Evolutionary conservation across 2,113 vertebrate species (phyloP).

Genomic region (Ahaetulla prasina): DNA sequence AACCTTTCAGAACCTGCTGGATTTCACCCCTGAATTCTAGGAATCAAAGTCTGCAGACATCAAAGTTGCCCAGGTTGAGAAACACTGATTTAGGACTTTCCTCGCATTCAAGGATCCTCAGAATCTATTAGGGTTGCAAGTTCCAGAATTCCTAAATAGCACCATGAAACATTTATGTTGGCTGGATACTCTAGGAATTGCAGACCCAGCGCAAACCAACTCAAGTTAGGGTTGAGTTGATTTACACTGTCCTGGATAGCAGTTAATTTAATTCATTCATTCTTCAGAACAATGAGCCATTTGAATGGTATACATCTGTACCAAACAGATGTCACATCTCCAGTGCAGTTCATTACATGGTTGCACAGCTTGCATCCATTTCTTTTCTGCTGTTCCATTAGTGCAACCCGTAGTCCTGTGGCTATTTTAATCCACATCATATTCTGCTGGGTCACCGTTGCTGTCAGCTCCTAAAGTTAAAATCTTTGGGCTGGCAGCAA

Average conservation of each 20-base stretch:
- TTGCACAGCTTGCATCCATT: constrained; percentile 21
- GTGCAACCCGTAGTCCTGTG: constrained; percentile 14
- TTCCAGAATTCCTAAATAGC: background rate
- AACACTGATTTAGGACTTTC: background rate
- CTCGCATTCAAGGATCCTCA: background rate
- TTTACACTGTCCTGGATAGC: background rate
- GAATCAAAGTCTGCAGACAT: background rate
- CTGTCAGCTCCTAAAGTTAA: constrained; percentile 45
- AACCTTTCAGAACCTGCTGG: too few relatives aligned
- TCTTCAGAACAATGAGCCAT: background rate
- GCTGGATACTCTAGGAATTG: background rate
- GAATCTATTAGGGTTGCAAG: background rate
- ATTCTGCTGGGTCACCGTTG: constrained; percentile 20
- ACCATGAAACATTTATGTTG: background rate
- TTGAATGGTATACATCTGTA: background rate
- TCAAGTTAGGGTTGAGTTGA: background rate
- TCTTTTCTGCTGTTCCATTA: background rate
- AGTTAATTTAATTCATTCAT: background rate
- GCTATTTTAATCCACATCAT: constrained; percentile 10
- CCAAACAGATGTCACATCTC: constrained; percentile 5
- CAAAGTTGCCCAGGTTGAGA: background rate
- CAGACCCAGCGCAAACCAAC: background rate
- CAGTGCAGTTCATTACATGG: constrained; percentile 35
- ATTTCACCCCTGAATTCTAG: too few relatives aligned
- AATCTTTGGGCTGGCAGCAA: constrained; percentile 52